phyloP scores from a whole-genome alignment of 1,140 invertebrate genomes.

The Lysiphlebus fabarum region DNA sequence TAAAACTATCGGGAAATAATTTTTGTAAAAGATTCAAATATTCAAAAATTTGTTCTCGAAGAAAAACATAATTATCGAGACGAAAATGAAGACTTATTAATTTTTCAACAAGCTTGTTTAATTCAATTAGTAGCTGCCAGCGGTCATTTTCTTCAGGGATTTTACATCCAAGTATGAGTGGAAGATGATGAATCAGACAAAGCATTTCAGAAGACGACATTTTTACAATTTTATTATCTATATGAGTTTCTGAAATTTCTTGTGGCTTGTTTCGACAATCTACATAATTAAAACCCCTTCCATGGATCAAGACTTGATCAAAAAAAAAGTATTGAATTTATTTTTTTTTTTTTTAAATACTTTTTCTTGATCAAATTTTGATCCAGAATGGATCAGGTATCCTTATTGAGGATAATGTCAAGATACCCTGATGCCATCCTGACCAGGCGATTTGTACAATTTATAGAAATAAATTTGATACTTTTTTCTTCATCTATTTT shows the following conservation, averaged over 20 bases:
- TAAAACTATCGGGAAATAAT: constrained; percentile 24
- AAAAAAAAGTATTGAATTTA: no score
- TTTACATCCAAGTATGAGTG: constrained; percentile 30
- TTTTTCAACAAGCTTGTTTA: constrained; percentile 25
- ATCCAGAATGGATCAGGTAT: no score
- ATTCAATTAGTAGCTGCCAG: constrained; percentile 26
- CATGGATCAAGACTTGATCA: no score
- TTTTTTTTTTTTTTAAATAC: no score
- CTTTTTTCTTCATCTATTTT: no score
- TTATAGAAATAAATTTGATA: no score
- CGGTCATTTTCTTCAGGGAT: constrained; percentile 1
- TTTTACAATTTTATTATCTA: constrained; percentile 25
- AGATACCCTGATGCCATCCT: no score
- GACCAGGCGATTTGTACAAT: no score
- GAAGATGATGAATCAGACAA: constrained; percentile 30
- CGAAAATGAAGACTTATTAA: constrained; percentile 11
- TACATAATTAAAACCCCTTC: constrained; percentile 26
- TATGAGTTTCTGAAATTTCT: constrained; percentile 14
- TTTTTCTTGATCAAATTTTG: no score
- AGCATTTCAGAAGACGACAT: constrained; percentile 33
- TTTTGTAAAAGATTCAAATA: constrained; percentile 23
- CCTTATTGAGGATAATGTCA: no score
- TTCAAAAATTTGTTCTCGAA: constrained; percentile 16
- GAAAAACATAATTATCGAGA: not conserved
- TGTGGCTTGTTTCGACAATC: constrained; percentile 27